phyloP scores from a whole-genome alignment of 2,888 invertebrate species.

The Elaeidobius kamerunicus region DNA sequence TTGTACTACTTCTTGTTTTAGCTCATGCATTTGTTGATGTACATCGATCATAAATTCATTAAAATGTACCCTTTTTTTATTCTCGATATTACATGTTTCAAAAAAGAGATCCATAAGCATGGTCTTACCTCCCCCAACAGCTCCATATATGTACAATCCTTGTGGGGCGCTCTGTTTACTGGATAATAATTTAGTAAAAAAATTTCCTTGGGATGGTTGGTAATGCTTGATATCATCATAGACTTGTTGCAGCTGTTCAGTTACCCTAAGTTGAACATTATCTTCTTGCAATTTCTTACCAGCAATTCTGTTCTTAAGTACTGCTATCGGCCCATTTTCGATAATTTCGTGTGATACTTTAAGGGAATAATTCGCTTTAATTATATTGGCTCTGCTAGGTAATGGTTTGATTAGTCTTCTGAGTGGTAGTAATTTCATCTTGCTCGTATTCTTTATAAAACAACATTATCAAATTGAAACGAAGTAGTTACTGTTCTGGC shows the following conservation, averaged over 20 bases:
- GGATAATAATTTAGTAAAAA: slow-evolving; percentile 48
- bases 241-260: slow-evolving; percentile 63
- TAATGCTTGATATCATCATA: slow-evolving; percentile 63
- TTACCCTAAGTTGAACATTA: slow-evolving; percentile 68
- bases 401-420: not conserved
- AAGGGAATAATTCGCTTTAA: slow-evolving; percentile 30
- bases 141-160: slow-evolving; percentile 86
- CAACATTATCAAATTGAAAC: not conserved
- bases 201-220: slow-evolving; percentile 51
- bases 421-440: not conserved
- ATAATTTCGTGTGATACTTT: slow-evolving; percentile 27
- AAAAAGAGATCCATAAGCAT: slow-evolving; percentile 99
- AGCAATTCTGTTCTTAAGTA: slow-evolving; percentile 58
- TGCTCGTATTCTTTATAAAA: not conserved
- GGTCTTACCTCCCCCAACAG: slow-evolving; percentile 96
- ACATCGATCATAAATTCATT: slow-evolving; percentile 97
- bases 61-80: slow-evolving; percentile 87
- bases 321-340: slow-evolving; percentile 37
- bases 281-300: slow-evolving; percentile 63
- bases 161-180: slow-evolving; percentile 55
- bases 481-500: too few species aligned
- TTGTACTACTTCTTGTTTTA: slow-evolving; percentile 62
- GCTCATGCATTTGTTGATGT: slow-evolving; percentile 77
- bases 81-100: slow-evolving; percentile 66
- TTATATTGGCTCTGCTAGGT: slow-evolving; percentile 5